Base-by-base conservation (phyloP, 2,888 invertebrate genomes). In the Cryptosula pallasiana region DNA sequence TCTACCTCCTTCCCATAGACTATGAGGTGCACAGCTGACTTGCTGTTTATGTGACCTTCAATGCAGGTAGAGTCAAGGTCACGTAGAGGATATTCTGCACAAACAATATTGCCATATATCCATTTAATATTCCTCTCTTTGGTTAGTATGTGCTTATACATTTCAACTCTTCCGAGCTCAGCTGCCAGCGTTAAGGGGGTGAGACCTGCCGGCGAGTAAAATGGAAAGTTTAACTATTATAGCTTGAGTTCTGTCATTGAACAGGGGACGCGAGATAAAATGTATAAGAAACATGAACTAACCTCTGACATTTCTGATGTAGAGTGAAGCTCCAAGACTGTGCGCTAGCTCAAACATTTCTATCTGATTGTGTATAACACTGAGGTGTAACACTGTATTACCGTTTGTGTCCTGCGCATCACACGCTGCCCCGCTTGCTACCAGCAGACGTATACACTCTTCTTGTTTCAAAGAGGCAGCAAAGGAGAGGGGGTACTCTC, bases 381-480 rank as follows among this genome's bases (percentile, higher is more conserved):
- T 88, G 91, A 99, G 92, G 82, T 99, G 99, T 45, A 98, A 87
- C 0, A 95, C 93, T 0, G 96, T 97, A 82, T 99, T 99, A 55
- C 98, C 98, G n/a, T n/a, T n/a, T n/a, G n/a, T n/a, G n/a, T n/a
- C 99, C 84, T 95, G 95, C 69, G 91, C 90, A 84, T 98, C 91
- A 0, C 96, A 95, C 86, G 98, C 91, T 0, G 96, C 97, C 27
- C 96, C 96, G 81, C 94, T 90, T 0, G 96, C 94, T 73, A 97
- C 85, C 78, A 98, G 92, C 78, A 99, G 87, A 0, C 98, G 89
- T 81, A 95, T 97, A 82, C 95, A 96, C 83, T 99, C 98, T 84
- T 97, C 96, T 85, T 97, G 97, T 0, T 94, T 93, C 1, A 97
- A 88, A 80, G 97, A 97, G 0, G 98, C 97, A 0, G 98, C 95